phyloP scores from a whole-genome alignment of 1,140 invertebrate species.

The Dolichoris vasculosae region DNA sequence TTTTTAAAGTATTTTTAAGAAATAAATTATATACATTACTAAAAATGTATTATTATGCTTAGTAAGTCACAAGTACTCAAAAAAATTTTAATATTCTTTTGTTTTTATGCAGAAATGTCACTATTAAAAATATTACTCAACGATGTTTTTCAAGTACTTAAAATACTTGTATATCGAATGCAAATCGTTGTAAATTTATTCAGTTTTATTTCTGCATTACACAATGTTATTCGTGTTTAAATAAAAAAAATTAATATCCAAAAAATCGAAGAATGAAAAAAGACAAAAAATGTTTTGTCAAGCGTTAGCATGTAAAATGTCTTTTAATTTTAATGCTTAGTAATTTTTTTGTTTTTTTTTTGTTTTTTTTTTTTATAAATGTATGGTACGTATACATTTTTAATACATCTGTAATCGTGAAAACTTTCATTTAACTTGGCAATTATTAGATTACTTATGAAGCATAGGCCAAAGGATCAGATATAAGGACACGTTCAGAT shows the following conservation, averaged over 20 bases:
- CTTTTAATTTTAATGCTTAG: constrained; percentile 14
- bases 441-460: constrained; percentile 30
- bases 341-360: not conserved
- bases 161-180: not conserved
- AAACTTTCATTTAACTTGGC: constrained; percentile 32
- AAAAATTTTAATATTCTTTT: constrained; percentile 11
- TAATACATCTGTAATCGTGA: constrained; percentile 18
- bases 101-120: not conserved
- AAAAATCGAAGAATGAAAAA: constrained; percentile 24
- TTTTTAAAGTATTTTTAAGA: constrained; percentile 40
- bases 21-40: constrained; percentile 48
- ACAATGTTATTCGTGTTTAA: not conserved
- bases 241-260: constrained; percentile 23
- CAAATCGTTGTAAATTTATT: not conserved
- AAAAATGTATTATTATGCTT: constrained; percentile 54
- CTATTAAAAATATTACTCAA: constrained; percentile 17
- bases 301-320: constrained; percentile 29
- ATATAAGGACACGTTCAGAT: constrained; percentile 41
- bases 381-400: constrained; percentile 5
- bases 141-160: constrained; percentile 3
- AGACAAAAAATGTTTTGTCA: constrained; percentile 21
- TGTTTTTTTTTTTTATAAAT: constrained; percentile 38
- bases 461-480: constrained; percentile 48
- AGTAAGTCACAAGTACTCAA: constrained; percentile 41
- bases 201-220: constrained; percentile 5